Evolutionary conservation across 1,140 invertebrate genomes (phyloP), one percentile per base, ranked within the genome.

Genomic region (Drosophila hydei): DNA sequence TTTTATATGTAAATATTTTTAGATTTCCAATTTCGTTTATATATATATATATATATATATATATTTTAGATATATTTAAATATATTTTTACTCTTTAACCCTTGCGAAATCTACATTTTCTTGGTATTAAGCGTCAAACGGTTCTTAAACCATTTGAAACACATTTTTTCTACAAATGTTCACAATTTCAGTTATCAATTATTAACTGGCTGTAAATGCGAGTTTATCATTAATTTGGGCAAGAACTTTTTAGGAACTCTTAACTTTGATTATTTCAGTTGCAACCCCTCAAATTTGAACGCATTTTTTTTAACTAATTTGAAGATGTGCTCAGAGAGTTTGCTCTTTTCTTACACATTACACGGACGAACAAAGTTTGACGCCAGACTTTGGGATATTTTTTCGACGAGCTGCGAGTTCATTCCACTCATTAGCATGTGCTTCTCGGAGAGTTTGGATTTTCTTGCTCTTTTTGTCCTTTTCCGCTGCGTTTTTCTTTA

Each of bases 351-450:
- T 52, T 55, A 63, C 56, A 59, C 75, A 42, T 64, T 70, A 48
- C 56, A 59, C 42, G 45, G 54, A 75, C 52, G 21, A 52, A 60
- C 33, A 59, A 58, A 36, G 18, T 56, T 67, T 14, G 42, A 43
- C 33, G 38, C 14, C 73, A 42, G 25, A 42, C 70, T 55, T 74
- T 69, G 36, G 54, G 55, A 69, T 60, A 60, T 72, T 51, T 69
- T 55, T 30, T 21, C 9, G 8, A 14, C 52, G 43, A 36, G 59
- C 16, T 56, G 21, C 9, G 67, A 83, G 83, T 87, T 87, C 83
- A 87, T 87, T 88, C 79, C 72, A 73, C 83, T 87, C 79, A 87
- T 87, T 87, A 87, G 83, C 78, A 87, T 79, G 74, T 67, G 50
- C 47, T 61, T 63, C 56, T 51, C 61, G 48, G 30, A 14, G 23